These are phyloP conservation scores for Drosophila mojavensis DNA, from an alignment of 1,140 invertebrate species.

Conservation along the genomic window DNA sequence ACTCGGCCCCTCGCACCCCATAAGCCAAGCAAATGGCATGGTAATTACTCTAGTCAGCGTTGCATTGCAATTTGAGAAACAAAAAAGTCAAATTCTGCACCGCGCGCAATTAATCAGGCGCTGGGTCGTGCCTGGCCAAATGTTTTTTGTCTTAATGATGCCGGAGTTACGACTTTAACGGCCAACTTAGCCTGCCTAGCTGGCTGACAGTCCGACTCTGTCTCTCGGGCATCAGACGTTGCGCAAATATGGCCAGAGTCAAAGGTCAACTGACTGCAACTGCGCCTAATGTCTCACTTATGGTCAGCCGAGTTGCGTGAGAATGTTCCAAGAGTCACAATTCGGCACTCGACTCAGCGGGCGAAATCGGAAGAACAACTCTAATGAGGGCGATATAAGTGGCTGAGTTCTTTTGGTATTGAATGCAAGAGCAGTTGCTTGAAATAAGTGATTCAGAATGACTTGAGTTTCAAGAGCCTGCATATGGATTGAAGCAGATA, in stretches of 20 bases:
- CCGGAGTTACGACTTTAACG: slow-evolving; percentile 48
- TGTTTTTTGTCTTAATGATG: slow-evolving; percentile 79
- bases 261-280: slow-evolving; percentile 69
- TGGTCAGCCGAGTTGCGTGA: slow-evolving; percentile 60
- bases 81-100: slow-evolving; percentile 81
- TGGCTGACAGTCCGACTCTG: not conserved
- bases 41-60: slow-evolving; percentile 67
- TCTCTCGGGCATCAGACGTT: slow-evolving; percentile 34
- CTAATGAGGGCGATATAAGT: not conserved
- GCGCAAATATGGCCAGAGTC: slow-evolving; percentile 75
- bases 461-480: too few relatives aligned
- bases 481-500: too few relatives aligned
- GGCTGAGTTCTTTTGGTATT: too few relatives aligned
- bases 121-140: slow-evolving; percentile 79
- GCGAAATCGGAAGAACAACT: not conserved
- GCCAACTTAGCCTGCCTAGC: not conserved
- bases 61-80: slow-evolving; percentile 71
- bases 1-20: not conserved
- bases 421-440: too few relatives aligned
- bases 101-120: slow-evolving; percentile 71
- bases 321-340: slow-evolving; percentile 31
- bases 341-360: slow-evolving; percentile 1
- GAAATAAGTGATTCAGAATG: too few relatives aligned
- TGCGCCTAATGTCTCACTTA: slow-evolving; percentile 78
- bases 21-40: slow-evolving; percentile 48